Evolutionary conservation across 2,797 vertebrate genomes (phyloP).

Genomic region (Hemibagrus guttatus): DNA sequence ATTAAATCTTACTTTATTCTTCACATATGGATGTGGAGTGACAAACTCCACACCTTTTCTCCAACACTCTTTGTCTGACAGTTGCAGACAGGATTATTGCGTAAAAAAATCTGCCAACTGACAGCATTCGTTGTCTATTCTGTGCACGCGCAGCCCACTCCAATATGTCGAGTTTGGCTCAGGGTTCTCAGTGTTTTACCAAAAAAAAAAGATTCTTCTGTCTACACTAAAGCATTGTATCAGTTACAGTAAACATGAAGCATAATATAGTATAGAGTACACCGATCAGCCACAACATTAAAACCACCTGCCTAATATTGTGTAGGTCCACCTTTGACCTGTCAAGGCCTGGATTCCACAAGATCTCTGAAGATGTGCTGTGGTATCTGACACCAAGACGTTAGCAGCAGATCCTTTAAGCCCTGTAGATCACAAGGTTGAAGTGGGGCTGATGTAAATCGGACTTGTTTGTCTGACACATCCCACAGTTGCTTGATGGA

Average conservation of each 20-base stretch:
- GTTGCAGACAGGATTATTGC: neutral
- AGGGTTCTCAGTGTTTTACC: neutral
- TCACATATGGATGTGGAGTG: neutral
- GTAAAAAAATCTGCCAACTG: constrained; percentile 17
- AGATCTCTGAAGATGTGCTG: too few species aligned
- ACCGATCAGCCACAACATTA: too few species aligned
- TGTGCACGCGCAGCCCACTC: constrained; percentile 41
- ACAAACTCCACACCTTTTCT: constrained; percentile 22
- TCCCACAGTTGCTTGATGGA: too few species aligned
- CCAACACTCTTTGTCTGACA: constrained; percentile 4
- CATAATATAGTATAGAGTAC: neutral
- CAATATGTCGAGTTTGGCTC: constrained; percentile 37
- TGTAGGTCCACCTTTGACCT: too few species aligned
- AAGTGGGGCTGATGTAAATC: too few species aligned
- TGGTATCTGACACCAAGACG: too few species aligned
- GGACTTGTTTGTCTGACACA: too few species aligned
- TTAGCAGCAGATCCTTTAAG: too few species aligned
- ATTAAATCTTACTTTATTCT: constrained; percentile 16
- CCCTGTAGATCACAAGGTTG: too few species aligned
- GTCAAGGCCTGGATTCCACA: too few species aligned
- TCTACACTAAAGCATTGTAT: neutral
- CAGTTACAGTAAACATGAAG: neutral
- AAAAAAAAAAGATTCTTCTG: neutral
- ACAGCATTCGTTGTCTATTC: neutral
- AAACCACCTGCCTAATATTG: too few species aligned